Base-by-base conservation (phyloP, 2,888 invertebrate genomes). In the Platycheirus rosarum region DNA sequence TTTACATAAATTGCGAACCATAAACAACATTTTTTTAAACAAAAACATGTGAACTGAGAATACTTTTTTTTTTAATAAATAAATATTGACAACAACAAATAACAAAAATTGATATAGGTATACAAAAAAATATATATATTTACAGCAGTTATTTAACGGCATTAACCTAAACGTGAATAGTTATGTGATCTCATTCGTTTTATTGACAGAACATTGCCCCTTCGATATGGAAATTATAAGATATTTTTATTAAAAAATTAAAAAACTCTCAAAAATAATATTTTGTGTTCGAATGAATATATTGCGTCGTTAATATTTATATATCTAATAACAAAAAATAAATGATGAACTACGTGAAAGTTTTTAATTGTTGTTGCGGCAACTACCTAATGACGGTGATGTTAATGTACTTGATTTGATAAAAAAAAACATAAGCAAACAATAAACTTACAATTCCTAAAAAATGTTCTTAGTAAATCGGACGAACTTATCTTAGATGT, bases 111-210 rank as follows among this genome's bases (percentile, higher is more conserved):
- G 26, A 44, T 23, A 44, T 16, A 51, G 35, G 18, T 55, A 55
- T 20, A 55, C 35, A 7, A 46, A 68, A 44, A 40, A 9, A 16
- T 51, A 49, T 14, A 57, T 37, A 74, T 37, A 32, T 51, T 29
- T 35, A 48, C 20, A 60, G 42, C 20, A 23, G 3, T 42, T 23
- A 26, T 13, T 29, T 14, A 46, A 74, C 23, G 20, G 53, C 69
- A 69, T 69, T n/a, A 69, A 69, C 76, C 48, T 40, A 42, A 35
- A 42, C 29, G 70, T 63, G 70, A 70, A 65, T 48, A 66, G 49
- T 66, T 42, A 53, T 77, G 60, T 71, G 77, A 77, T 77, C 14
- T 44, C 29, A 48, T 49, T 42, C 57, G 63, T 46, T 63, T 55
- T 57, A 68, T 18, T 46, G 35, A 53, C 40, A 66, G 48, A 14